Base-by-base conservation (phyloP, 2,888 invertebrate genomes). In the Plebejus anna region DNA sequence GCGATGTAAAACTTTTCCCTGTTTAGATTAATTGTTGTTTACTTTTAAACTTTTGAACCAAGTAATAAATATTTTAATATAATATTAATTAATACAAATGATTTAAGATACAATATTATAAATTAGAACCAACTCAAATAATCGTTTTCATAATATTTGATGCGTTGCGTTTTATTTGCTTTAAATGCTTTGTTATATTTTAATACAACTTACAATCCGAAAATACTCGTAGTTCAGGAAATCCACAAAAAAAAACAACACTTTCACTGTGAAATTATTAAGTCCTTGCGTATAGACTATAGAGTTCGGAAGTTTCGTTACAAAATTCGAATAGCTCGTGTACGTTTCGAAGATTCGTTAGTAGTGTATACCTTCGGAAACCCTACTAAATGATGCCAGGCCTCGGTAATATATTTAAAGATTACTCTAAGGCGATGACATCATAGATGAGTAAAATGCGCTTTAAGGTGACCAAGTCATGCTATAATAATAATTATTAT, bases 371-470 rank as follows among this genome's bases (percentile, higher is more conserved):
- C 87, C 83, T 36, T 66, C 16, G 32, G 87, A 82, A 86, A 88
- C 84, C 86, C 87, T 82, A 87, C 85, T 86, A 86, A 81, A 82
- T 81, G 87, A 87, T 89, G 90, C 90, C 90, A 90, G 90, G 83
- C 86, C 84, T 83, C 82, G 82, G 84, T 79, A 77, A 79, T 85
- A 85, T 90, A 91, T 90, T 90, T 90, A 90, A 90, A 89, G 87
- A 75, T 78, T 82, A 80, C 82, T 87, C 90, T 87, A 91, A 90
- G 84, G 80, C 79, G 80, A 84, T 92, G 91, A 92, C 90, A 90
- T 92, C 91, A 92, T 84, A 82, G 82, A 83, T 85, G 83, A 82
- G 84, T 83, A 86, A 87, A 86, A 84, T 81, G 79, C 78, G 80
- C 72, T 57, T 76, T 61, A 61, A 73, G 78, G 57, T 79, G 78